Base-by-base conservation (phyloP, 2,888 invertebrate genomes). In the Scaeva pyrastri region DNA sequence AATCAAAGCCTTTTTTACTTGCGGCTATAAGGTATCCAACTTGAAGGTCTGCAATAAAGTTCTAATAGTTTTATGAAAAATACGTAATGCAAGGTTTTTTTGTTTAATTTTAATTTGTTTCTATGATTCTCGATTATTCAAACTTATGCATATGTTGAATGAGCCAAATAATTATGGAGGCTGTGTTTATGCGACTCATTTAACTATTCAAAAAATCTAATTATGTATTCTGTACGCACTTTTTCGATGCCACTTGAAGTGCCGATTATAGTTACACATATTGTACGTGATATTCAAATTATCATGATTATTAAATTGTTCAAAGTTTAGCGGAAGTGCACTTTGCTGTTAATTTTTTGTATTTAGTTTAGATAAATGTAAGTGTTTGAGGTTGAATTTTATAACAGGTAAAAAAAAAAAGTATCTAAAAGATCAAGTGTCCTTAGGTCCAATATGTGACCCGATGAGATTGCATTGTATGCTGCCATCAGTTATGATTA, bases 191-290 rank as follows among this genome's bases (percentile, higher is more conserved):
- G 68, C 52, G 73, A 56, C 43, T 43, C 43, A 55, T 60, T 73
- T 26, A 23, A 50, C 39, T 58, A 41, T 56, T 71, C 21, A 43
- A 36, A 31, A 41, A 26, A 74, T 45, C 45, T 64, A 52, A 64
- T 84, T 84, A 19, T 58, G 80, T 60, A 84, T 84, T 80, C 84
- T 56, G 45, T 43, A 58, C 71, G 26, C 45, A 66, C 10, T 3
- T 19, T n/a, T 43, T 31, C 45, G 21, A 31, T 80, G 58, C 58
- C 71, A 71, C 41, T 82, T 66, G 16, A 76, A 71, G 71, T 71
- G 64, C 48, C 70, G 66, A 66, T 66, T 48, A 66, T 62, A 45
- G 23, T 55, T 83, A 80, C 31, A 31, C 8, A 31, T 7, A n/a
- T n/a, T n/a, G 31, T 31, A 31, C 84, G 80, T 75, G 80, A 71